These are phyloP conservation scores for Enteromius radiatus DNA, from an alignment of 2,797 vertebrate species.

Conservation along the genomic window DNA sequence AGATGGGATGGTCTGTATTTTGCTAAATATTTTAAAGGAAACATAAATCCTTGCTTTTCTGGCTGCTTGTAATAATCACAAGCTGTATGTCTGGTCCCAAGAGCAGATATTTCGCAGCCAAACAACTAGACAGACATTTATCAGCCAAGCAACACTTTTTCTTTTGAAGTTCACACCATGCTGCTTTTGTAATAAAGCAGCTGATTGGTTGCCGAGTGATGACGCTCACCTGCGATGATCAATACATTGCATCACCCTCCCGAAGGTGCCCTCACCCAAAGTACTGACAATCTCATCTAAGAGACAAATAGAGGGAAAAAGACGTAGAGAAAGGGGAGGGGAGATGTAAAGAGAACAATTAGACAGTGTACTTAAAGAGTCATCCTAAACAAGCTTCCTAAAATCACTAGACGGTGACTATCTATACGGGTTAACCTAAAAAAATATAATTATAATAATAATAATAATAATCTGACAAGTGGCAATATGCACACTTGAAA, in stretches of 20 bases:
- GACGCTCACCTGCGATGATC: slow-evolving; percentile 92
- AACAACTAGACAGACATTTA: neutral
- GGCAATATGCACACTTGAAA: slow-evolving; percentile 22
- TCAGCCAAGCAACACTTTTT: neutral
- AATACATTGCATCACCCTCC: slow-evolving; percentile 94
- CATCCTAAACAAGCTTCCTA: slow-evolving; percentile 64
- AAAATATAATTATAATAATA: neutral
- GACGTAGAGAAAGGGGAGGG: slow-evolving; percentile 64
- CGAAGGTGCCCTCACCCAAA: slow-evolving; percentile 96
- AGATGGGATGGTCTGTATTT: neutral
- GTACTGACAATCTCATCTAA: slow-evolving; percentile 97
- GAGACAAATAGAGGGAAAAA: slow-evolving; percentile 70
- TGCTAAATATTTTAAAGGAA: neutral
- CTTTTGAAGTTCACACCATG: neutral
- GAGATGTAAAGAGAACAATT: slow-evolving; percentile 62
- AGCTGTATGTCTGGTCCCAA: neutral
- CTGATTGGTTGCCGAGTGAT: slow-evolving; percentile 6
- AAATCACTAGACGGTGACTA: slow-evolving; percentile 62
- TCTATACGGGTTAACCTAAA: slow-evolving; percentile 59
- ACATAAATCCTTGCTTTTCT: neutral
- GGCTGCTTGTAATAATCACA: neutral
- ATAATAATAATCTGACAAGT: neutral
- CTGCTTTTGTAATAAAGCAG: neutral
- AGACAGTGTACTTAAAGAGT: slow-evolving; percentile 63
- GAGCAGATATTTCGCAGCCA: neutral